Evolutionary conservation across 2,797 vertebrate genomes (phyloP).

Genomic region (Pteronotus mesoamericanus): DNA sequence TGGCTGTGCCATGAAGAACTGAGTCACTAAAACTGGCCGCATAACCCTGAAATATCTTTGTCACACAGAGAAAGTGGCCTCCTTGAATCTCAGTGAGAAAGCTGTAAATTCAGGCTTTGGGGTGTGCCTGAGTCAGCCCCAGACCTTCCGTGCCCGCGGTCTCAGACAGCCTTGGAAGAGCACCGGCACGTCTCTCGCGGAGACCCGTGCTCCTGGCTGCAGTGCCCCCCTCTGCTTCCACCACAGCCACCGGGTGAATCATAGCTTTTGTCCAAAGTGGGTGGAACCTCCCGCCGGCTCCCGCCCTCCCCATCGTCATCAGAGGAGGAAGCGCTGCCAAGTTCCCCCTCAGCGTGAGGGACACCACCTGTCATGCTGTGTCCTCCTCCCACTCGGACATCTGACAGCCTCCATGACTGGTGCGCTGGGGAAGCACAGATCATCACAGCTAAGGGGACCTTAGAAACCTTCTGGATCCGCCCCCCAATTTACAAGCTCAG

Average conservation of each 20-base stretch:
- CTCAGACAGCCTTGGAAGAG: neutral
- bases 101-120: neutral
- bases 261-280: slow-evolving; percentile 53
- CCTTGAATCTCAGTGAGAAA: slow-evolving; percentile 14
- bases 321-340: slow-evolving; percentile 54
- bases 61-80: slow-evolving; percentile 34
- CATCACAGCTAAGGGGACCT: neutral
- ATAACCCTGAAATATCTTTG: slow-evolving; percentile 41
- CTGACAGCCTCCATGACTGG: slow-evolving; percentile 49
- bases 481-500: neutral
- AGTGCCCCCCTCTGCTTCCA: neutral
- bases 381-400: slow-evolving; percentile 68
- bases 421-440: slow-evolving; percentile 22
- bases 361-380: slow-evolving; percentile 54
- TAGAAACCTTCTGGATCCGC: neutral
- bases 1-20: slow-evolving; percentile 4
- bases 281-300: slow-evolving; percentile 31
- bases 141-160: neutral
- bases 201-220: neutral
- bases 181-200: neutral
- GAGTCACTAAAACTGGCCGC: slow-evolving; percentile 55
- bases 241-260: slow-evolving; percentile 49
- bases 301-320: neutral
- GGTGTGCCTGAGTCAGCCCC: neutral
- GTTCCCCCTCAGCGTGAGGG: slow-evolving; percentile 57